Conservation (phyloP, 37 sponge, comb jelly and placozoan species). For the Bolinopsis microptera region DNA sequence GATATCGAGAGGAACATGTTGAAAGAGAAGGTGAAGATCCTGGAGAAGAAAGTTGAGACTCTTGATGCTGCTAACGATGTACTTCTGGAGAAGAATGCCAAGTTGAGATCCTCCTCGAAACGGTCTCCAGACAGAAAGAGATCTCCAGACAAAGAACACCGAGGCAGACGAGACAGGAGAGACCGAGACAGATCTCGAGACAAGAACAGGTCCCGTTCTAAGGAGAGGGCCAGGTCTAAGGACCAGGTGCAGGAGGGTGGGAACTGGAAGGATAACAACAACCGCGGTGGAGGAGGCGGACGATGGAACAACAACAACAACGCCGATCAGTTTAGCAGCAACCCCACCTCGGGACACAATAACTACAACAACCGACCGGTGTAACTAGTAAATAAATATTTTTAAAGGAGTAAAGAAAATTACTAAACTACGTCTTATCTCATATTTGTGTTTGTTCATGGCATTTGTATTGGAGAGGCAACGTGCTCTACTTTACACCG, state of each 20-base stretch:
- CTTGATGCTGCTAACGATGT: conserved; percentile 56
- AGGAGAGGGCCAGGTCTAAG: conserved; percentile 52
- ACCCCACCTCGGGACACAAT: too few species aligned
- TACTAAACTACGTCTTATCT: too few species aligned
- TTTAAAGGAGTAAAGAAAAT: not conserved
- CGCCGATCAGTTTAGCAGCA: not conserved
- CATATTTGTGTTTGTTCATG: too few species aligned
- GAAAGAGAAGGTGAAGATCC: conserved; percentile 31
- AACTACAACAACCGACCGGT: conserved; percentile 13
- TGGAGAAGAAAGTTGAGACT: conserved; percentile 60
- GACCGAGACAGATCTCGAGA: not conserved
- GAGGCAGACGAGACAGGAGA: not conserved
- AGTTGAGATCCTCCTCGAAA: conserved; percentile 38
- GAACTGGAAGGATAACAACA: conserved; percentile 1
- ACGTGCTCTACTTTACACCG: too few species aligned
- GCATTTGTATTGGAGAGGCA: too few species aligned
- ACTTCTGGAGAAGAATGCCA: conserved; percentile 57
- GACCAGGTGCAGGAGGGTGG: conserved; percentile 3
- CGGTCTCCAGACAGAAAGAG: conserved; percentile 13
- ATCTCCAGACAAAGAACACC: conserved; percentile 24
- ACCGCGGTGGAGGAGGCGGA: not conserved
- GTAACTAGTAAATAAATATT: not conserved
- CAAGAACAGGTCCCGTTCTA: not conserved
- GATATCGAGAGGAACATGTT: conserved; percentile 60
- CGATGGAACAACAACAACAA: conserved; percentile 41